Evolutionary conservation across 2,113 vertebrate genomes (phyloP), one percentile per base, ranked within the genome.

Genomic region (Ceyx cyanopectus): DNA sequence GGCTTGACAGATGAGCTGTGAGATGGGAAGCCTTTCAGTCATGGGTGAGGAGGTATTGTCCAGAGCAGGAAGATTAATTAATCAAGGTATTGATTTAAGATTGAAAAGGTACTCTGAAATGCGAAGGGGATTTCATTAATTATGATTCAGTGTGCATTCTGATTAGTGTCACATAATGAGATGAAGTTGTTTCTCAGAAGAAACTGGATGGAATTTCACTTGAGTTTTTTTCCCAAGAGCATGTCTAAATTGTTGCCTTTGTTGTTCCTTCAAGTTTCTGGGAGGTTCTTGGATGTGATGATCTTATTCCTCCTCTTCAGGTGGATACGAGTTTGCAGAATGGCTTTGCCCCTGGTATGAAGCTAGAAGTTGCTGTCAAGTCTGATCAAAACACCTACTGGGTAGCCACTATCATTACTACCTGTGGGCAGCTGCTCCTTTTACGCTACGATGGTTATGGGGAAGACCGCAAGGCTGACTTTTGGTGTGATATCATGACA

Each of bases 401-500:
- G 99, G 98, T 99, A 32, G 99, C 99, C 88, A 99, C 98, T 82
- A 98, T 99, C 97, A 99, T 99, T 83, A 99, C 99, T 22, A 98
- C 99, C 57, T 99, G 99, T 45, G 99, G 99, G 78, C 99, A 99
- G 97, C 97, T 99, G 93, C 98, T 99, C 26, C 98, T 99, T 22
- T 96, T 99, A 29, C 99, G 99, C 75, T 99, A 99, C 1, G 98
- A 99, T 65, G 99, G 99, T 58, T 99, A 99, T 15, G 98, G 98
- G 37, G 99, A 99, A n/a, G 99, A 99, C 95, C 98, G 99, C 30
- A 98, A 98, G 16, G 98, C 99, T 1, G 99, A 99, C 97, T 99
- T 99, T 90, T 99, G 99, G 99, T 99, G 98, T 63, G 99, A 99
- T 96, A 98, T 99, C 94, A 98, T 99, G 98, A 98, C 99, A 2